Evolutionary conservation across 2,113 vertebrate species (phyloP).

Genomic region (Petroica traversi): DNA sequence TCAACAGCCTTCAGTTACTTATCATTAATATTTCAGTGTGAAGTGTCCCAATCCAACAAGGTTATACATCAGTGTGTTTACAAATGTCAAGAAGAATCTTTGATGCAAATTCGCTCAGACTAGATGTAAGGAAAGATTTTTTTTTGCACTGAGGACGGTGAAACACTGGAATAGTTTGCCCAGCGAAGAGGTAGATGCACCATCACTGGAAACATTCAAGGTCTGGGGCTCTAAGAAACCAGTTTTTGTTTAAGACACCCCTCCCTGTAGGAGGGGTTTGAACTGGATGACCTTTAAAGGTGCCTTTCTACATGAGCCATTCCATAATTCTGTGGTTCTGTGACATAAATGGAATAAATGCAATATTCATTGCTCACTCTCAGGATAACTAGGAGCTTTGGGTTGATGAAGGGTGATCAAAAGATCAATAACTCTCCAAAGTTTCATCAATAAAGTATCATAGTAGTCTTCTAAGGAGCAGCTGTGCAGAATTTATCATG

Average conservation of each 20-base stretch:
- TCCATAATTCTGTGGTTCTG: not conserved
- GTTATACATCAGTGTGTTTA: not conserved
- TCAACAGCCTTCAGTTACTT: not conserved
- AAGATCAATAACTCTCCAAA: not conserved
- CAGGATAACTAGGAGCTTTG: not conserved
- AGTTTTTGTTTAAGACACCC: not conserved
- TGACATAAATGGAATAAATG: not conserved
- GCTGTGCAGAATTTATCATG: not conserved
- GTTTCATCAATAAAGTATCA: not conserved
- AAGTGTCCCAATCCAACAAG: not conserved
- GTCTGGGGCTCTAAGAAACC: not conserved
- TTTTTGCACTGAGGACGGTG: not conserved
- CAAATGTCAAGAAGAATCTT: not conserved
- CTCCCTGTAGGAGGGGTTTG: accelerated
- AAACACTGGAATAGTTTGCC: not conserved
- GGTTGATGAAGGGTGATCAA: accelerated
- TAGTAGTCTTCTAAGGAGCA: not conserved
- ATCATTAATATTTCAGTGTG: not conserved
- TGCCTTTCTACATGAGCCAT: not conserved
- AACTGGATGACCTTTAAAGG: not conserved
- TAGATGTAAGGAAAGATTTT: not conserved
- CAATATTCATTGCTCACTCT: not conserved
- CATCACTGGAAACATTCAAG: not conserved
- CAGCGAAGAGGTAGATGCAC: not conserved
- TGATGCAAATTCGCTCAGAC: not conserved